Conservation (phyloP, 1,140 invertebrate genomes). For the Gryon sp. region DNA sequence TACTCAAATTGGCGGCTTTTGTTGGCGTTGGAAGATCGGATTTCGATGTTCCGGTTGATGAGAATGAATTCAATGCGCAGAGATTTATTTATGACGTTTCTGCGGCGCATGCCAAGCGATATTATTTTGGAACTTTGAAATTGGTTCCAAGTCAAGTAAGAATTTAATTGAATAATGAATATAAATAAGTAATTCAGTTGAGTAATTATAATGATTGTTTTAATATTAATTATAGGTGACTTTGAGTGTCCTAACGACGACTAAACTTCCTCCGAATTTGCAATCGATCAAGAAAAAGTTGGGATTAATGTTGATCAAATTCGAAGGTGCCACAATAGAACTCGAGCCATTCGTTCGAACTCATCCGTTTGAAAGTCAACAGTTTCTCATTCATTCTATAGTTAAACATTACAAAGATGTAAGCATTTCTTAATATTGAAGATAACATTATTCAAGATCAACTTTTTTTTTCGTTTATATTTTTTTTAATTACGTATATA, state of each 20-base stretch:
- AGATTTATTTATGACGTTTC: conserved; percentile 89
- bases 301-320: conserved; percentile 93
- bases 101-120: conserved; percentile 88
- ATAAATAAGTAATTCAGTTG: too few relatives aligned
- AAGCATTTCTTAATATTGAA: conserved; percentile 67
- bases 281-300: conserved; percentile 90
- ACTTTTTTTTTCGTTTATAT: too few relatives aligned
- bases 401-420: conserved; percentile 90
- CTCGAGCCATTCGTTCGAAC: conserved; percentile 90
- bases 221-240: conserved; percentile 82
- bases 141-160: conserved; percentile 86
- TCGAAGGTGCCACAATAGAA: conserved; percentile 97
- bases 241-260: conserved; percentile 91
- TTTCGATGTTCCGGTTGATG: conserved; percentile 80
- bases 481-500: too few relatives aligned
- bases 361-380: conserved; percentile 94
- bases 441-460: too few relatives aligned
- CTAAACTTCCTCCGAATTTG: conserved; percentile 87
- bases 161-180: too few relatives aligned
- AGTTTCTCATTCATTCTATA: conserved; percentile 88
- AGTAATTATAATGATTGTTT: too few relatives aligned
- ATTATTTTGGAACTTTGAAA: conserved; percentile 94
- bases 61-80: conserved; percentile 88
- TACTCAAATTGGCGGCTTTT: conserved; percentile 91
- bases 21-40: conserved; percentile 79